Evolutionary conservation across 2,888 invertebrate genomes (phyloP).

Genomic region (Ariolimax columbianus): DNA sequence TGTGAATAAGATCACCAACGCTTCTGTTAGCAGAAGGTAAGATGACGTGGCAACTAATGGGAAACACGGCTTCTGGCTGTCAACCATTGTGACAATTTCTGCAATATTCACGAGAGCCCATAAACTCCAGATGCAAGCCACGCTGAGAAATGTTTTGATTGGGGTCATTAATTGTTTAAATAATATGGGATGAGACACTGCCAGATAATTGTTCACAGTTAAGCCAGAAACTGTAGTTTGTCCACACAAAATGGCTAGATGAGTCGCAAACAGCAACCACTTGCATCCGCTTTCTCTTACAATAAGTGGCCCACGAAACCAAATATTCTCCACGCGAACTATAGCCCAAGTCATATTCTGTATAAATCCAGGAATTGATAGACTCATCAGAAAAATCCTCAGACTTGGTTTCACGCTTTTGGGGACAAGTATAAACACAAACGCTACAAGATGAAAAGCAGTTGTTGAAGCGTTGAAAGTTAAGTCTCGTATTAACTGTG

Average conservation of each 20-base stretch:
- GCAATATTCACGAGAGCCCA: background rate
- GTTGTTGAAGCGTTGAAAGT: background rate
- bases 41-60: background rate
- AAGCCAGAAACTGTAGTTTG: constrained; percentile 26
- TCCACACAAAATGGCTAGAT: background rate
- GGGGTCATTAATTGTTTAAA: constrained; percentile 18
- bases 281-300: constrained; percentile 2
- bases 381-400: constrained; percentile 26
- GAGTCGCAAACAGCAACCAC: constrained; percentile 3
- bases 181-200: constrained; percentile 16
- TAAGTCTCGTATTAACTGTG: background rate
- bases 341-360: constrained; percentile 28
- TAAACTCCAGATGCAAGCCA: background rate
- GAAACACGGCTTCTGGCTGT: background rate
- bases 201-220: constrained; percentile 25
- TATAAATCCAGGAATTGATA: constrained; percentile 21
- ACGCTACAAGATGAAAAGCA: constrained; percentile 13
- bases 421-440: constrained; percentile 18
- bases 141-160: background rate
- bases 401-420: constrained; percentile 28
- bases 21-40: background rate
- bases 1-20: constrained; percentile 18
- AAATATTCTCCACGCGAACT: background rate
- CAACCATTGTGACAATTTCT: background rate
- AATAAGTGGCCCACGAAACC: constrained; percentile 18